These are phyloP conservation scores for Ceraclea dissimilis DNA, from an alignment of 2,888 invertebrate genomes.

Conservation along the genomic window DNA sequence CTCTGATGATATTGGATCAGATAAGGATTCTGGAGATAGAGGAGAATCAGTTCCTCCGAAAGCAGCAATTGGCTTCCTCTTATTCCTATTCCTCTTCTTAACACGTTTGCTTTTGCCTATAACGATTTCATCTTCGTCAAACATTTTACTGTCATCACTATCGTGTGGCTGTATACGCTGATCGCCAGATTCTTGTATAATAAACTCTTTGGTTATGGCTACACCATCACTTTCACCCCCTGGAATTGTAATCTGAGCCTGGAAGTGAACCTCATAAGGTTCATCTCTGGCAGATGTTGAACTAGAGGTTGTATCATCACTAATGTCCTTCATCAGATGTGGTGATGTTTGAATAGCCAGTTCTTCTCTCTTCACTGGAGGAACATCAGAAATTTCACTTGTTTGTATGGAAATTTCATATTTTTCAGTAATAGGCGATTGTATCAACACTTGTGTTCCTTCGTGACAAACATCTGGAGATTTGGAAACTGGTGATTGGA, in stretches of 20 bases:
- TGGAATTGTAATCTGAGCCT: slow-evolving; percentile 51
- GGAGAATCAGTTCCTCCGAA: slow-evolving; percentile 37
- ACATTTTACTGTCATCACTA: slow-evolving; percentile 19
- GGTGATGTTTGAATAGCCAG: slow-evolving; percentile 52
- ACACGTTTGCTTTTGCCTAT: slow-evolving; percentile 27
- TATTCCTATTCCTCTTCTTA: slow-evolving; percentile 40
- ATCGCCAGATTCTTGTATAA: slow-evolving; percentile 27
- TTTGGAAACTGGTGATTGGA: slow-evolving; percentile 30
- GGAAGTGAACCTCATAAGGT: slow-evolving; percentile 53
- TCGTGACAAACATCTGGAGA: slow-evolving; percentile 23
- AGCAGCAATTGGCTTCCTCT: slow-evolving; percentile 37
- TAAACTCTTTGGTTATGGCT: slow-evolving; percentile 28
- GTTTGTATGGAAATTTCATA: slow-evolving; percentile 31
- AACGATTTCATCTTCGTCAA: slow-evolving; percentile 25
- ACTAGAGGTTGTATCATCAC: slow-evolving; percentile 36
- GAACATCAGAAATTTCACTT: slow-evolving; percentile 12
- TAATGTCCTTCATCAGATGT: slow-evolving; percentile 45
- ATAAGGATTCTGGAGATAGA: slow-evolving; percentile 43
- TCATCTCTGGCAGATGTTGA: slow-evolving; percentile 43
- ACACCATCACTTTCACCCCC: slow-evolving; percentile 32
- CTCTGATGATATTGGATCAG: slow-evolving; percentile 46
- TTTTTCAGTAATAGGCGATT: slow-evolving; percentile 27
- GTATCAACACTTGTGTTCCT: slow-evolving; percentile 19
- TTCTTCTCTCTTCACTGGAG: slow-evolving; percentile 33
- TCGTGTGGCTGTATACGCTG: slow-evolving; percentile 26